Conservation (phyloP, 2,113 vertebrate genomes). For the Nematolebias whitei region DNA sequence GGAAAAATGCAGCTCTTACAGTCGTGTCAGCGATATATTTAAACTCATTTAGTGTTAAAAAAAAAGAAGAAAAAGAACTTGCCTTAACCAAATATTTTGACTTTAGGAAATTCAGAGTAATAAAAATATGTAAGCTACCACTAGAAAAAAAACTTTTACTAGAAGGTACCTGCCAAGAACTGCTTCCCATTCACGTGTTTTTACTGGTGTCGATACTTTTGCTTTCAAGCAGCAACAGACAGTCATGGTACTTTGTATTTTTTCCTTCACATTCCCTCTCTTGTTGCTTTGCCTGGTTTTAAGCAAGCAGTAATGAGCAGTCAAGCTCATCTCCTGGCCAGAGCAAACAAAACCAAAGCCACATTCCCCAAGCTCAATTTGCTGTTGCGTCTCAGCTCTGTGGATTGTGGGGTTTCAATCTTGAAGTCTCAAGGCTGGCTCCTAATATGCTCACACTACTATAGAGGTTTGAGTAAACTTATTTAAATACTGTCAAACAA, state of each 20-base stretch:
- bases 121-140: no score
- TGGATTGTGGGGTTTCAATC: constrained; percentile 80
- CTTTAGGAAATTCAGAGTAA: no score
- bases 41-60: no score
- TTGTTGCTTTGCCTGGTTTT: constrained; percentile 65
- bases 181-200: not conserved
- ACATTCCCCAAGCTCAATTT: constrained; percentile 86
- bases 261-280: constrained; percentile 28
- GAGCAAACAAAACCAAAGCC: constrained; percentile 83
- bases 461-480: no score
- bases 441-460: constrained; percentile 66
- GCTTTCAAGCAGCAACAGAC: constrained; percentile 29
- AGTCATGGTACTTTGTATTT: constrained; percentile 32
- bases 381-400: constrained; percentile 83
- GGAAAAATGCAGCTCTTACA: no score
- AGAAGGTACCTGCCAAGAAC: not conserved
- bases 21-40: no score
- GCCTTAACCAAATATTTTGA: no score
- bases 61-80: no score
- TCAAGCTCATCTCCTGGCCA: constrained; percentile 85
- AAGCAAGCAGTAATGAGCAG: constrained; percentile 78
- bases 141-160: not conserved
- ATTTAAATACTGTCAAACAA: no score
- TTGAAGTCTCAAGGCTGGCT: constrained; percentile 70
- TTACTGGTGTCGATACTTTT: constrained; percentile 22